These are phyloP conservation scores for Orthonychiurus folsomi DNA, from an alignment of 2,888 invertebrate species.

Conservation along the genomic window DNA sequence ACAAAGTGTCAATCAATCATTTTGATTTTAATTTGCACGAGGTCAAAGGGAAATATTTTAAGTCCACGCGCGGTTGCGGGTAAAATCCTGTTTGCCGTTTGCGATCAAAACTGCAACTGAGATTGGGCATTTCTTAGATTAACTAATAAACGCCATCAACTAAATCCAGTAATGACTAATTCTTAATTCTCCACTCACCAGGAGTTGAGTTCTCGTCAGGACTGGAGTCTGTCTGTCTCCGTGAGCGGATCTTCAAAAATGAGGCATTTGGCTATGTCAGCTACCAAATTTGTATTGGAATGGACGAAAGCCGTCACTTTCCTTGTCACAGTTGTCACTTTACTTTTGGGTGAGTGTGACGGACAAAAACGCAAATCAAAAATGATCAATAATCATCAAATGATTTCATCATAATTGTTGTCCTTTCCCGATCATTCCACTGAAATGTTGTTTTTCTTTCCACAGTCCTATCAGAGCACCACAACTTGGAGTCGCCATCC, in stretches of 20 bases:
- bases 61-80: too few relatives aligned
- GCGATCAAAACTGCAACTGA: too few relatives aligned
- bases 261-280: constrained; percentile 69
- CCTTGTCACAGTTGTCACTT: constrained; percentile 65
- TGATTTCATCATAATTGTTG: too few relatives aligned
- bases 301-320: constrained; percentile 75
- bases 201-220: constrained; percentile 55
- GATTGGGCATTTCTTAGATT: too few relatives aligned
- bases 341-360: constrained; percentile 51
- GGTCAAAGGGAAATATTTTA: not conserved
- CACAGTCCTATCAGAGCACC: not conserved
- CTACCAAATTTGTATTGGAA: constrained; percentile 68
- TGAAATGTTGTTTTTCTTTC: constrained; percentile 6
- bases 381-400: too few relatives aligned
- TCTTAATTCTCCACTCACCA: too few relatives aligned
- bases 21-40: not conserved
- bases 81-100: too few relatives aligned
- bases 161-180: too few relatives aligned
- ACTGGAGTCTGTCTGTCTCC: constrained; percentile 67
- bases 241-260: constrained; percentile 63
- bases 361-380: too few relatives aligned
- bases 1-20: not conserved
- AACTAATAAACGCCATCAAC: too few relatives aligned
- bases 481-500: constrained; percentile 5
- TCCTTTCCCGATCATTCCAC: not conserved